phyloP scores from a whole-genome alignment of 2,888 invertebrate genomes.

The Thymelicus acteon region DNA sequence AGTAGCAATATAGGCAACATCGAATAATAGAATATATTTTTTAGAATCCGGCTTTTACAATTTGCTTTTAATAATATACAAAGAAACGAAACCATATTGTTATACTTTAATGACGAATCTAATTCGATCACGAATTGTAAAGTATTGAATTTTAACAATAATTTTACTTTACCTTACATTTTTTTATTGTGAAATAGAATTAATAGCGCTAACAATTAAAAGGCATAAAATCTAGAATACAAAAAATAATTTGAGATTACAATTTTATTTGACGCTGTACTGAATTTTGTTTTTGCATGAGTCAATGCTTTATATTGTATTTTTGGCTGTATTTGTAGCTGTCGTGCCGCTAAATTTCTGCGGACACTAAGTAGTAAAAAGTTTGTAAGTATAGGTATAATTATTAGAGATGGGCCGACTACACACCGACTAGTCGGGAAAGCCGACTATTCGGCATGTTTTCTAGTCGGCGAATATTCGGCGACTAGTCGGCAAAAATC shows the following conservation, averaged over 20 bases:
- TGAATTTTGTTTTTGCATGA: neutral
- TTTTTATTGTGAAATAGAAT: constrained; percentile 2
- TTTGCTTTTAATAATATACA: neutral
- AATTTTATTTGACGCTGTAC: neutral
- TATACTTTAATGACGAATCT: constrained; percentile 2
- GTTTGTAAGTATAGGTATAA: too few relatives aligned
- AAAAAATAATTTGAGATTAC: too few relatives aligned
- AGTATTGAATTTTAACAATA: neutral
- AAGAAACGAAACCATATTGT: constrained; percentile 4
- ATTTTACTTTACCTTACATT: neutral
- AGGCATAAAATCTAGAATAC: neutral
- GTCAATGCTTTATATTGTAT: neutral
- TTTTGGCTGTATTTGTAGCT: too few relatives aligned
- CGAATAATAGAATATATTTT: neutral
- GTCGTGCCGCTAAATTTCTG: too few relatives aligned
- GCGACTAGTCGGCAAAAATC: too few relatives aligned
- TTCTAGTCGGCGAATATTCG: too few relatives aligned
- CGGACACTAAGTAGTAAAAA: too few relatives aligned
- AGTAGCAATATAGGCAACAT: too few relatives aligned
- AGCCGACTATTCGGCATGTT: too few relatives aligned
- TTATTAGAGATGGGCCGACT: too few relatives aligned
- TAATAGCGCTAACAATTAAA: neutral
- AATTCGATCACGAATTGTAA: constrained; percentile 1
- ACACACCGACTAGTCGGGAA: too few relatives aligned
- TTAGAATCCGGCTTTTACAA: neutral